These are phyloP conservation scores for Tethya wilhelma DNA, from an alignment of 37 sponge, comb jelly and placozoan genomes.

Conservation along the genomic window DNA sequence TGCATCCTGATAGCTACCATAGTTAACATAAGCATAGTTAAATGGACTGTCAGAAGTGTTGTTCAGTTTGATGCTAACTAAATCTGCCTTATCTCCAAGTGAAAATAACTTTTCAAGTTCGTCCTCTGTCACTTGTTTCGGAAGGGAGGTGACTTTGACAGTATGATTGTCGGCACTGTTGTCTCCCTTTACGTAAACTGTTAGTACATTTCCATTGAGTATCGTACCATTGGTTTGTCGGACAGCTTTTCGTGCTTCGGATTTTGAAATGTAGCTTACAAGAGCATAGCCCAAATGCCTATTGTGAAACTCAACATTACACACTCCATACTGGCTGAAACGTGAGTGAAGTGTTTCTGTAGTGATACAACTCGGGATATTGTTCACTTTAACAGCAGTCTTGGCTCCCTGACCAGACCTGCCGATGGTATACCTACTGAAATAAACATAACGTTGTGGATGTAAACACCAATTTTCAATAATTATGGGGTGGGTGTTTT, in stretches of 20 bases:
- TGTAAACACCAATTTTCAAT: no score
- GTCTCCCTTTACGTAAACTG: neutral
- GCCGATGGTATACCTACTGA: no score
- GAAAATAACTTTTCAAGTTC: neutral
- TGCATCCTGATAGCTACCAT: neutral
- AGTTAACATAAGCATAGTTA: slow-evolving; percentile 20
- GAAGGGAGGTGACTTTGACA: slow-evolving; percentile 19
- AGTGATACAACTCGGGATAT: neutral
- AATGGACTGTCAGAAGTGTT: neutral
- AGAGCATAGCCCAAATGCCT: slow-evolving; percentile 6
- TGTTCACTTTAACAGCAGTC: slow-evolving; percentile 20
- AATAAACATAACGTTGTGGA: no score
- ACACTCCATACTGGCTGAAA: neutral
- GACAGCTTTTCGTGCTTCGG: neutral
- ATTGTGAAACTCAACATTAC: neutral
- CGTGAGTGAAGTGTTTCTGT: neutral
- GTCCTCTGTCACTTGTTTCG: slow-evolving; percentile 8
- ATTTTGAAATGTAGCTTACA: neutral
- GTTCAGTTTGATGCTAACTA: neutral
- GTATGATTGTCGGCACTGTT: neutral
- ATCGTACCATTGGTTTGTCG: neutral
- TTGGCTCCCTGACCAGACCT: no score
- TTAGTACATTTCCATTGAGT: neutral
- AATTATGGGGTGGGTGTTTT: no score
- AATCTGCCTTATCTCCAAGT: neutral